Evolutionary conservation across 2,113 vertebrate genomes (phyloP), one percentile per base, ranked within the genome.

Genomic region (Tragulus kanchil): DNA sequence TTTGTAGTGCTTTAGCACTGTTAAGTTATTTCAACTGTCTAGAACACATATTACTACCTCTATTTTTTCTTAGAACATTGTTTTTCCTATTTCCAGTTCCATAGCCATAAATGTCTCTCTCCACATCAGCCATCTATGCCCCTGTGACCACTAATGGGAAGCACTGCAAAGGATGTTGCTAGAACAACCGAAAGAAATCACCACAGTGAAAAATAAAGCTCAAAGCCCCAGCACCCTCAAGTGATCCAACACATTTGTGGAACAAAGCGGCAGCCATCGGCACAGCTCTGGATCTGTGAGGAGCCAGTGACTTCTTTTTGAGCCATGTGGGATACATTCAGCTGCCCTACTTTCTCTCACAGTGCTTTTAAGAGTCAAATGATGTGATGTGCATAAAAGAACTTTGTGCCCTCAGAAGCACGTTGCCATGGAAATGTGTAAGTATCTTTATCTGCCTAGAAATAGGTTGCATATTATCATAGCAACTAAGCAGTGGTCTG

Each of bases 21-120:
- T 13, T 85, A 62, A 73, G 28, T 83, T 87, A 88, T 87, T 93
- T 52, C 36, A 64, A 11, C 11, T 82, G 21, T 19, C 13, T 36
- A 56, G 9, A 88, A 67, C 1, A 79, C 42, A 85, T 8, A 52
- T 26, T 17, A 87, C 86, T 25, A 45, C 16, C 8, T 52, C 9
- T 25, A 17, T 83, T 93, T 93, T 67, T 50, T 91, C 71, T 65
- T 4, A 93, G n/a, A 61, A 61, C 9, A 48, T 67, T 31, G 25
- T 19, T 67, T 78, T 90, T 95, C 58, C 79, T 86, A 58, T 15
- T 85, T 93, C 92, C 59, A 21, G 16, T 78, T 85, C 42, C 26
- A 48, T 19, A 19, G 15, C 59, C 31, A 67, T 48, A 88, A 89
- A 65, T 31, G 52, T 65, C 36, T 71, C 67, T 84, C 93, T 31